Evolutionary conservation across 2,888 invertebrate genomes (phyloP), one percentile per base, ranked within the genome.

Genomic region (Calephelis perditalis): DNA sequence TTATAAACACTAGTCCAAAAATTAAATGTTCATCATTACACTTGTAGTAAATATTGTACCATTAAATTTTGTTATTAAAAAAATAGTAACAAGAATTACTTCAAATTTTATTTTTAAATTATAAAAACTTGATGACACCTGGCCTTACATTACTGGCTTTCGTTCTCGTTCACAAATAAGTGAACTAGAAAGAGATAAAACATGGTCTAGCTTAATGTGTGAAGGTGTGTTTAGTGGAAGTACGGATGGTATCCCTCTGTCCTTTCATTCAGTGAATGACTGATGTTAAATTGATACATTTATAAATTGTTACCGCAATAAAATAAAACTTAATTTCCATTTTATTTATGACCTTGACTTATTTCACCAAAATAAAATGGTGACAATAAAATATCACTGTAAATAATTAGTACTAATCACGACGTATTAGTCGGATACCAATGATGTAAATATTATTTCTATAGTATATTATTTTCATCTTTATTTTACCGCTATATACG

Each of bases 351-450:
- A 60, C 43, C 40, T 58, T 61, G 55, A 52, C 12, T 71, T 78
- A 77, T 77, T 75, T 88, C 87, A 87, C 89, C 88, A 87, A 62
- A 65, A 71, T 78, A 75, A 77, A 76, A 84, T 87, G 89, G 88
- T 88, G 89, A 89, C 87, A 87, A 87, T 88, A 89, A 89, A 79
- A 85, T 86, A 86, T 86, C 84, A 84, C 71, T 89, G 86, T 88
- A 88, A 71, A 86, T 86, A 87, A 78, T 77, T 84, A 86, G 82
- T 76, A 82, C 79, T 81, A 84, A 84, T 79, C 76, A 75, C 68
- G 74, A 73, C 69, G 65, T 73, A 47, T 73, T 74, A 74, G 74
- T 76, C 75, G 71, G 66, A 69, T 68, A 56, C 70, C 71, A 68
- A 69, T 72, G 72, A 74, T 86, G 82, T 85, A 83, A 76, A 85